Evolutionary conservation across 2,888 invertebrate species (phyloP).

Genomic region (Ochropleura plecta): DNA sequence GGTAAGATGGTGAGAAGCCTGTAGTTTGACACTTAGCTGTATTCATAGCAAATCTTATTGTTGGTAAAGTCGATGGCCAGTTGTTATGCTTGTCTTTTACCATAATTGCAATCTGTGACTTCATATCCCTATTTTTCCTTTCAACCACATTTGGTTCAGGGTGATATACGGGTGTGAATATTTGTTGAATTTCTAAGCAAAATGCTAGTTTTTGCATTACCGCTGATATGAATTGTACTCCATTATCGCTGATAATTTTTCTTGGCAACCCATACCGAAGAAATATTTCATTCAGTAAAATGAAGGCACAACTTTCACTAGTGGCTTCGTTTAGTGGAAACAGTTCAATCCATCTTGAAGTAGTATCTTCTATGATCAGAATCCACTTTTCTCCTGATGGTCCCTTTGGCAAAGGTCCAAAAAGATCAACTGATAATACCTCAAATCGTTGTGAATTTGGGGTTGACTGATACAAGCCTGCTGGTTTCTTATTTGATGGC

Average conservation of each 20-base stretch:
- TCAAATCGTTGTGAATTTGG: not conserved
- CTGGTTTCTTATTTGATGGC: not conserved
- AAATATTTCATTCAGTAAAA: conserved; percentile 3
- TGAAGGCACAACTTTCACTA: conserved; percentile 1
- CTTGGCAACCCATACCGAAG: conserved; percentile 1
- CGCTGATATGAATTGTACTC: too few relatives aligned
- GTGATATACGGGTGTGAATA: not conserved
- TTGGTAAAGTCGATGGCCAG: not conserved
- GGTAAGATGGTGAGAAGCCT: conserved; percentile 19
- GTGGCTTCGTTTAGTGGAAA: not conserved
- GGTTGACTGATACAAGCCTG: not conserved
- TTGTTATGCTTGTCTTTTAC: conserved; percentile 26
- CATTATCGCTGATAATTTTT: conserved; percentile 8
- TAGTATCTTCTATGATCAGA: conserved; percentile 18
- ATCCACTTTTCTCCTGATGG: conserved; percentile 13
- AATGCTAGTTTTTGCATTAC: conserved; percentile 1
- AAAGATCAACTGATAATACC: conserved; percentile 14
- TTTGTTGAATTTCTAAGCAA: not conserved
- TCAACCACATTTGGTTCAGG: conserved; percentile 36
- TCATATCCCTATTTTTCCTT: conserved; percentile 38
- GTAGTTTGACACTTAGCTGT: conserved; percentile 5
- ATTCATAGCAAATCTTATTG: not conserved
- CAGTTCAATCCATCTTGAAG: conserved; percentile 17
- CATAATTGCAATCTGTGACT: conserved; percentile 39
- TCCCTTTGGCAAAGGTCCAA: conserved; percentile 20